phyloP scores from a whole-genome alignment of 2,888 invertebrate species.

The Dicyrtoma fusca region DNA sequence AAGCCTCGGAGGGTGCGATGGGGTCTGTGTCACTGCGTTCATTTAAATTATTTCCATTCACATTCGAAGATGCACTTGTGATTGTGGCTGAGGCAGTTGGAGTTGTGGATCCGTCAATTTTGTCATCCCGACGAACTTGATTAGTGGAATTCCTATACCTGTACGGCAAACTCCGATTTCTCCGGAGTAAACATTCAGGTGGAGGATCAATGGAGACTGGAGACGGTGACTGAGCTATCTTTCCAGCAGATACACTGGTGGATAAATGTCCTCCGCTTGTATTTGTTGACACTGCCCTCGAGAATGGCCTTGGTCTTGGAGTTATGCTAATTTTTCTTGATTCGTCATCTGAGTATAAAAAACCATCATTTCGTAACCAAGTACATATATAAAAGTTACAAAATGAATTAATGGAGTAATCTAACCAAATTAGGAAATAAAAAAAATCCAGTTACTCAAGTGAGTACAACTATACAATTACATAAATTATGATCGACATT shows the following conservation, averaged over 20 bases:
- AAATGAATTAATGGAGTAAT: too few relatives aligned
- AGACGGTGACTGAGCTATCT: background rate
- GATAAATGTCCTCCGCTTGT: conserved; percentile 30
- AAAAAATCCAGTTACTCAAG: too few relatives aligned
- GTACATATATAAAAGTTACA: too few relatives aligned
- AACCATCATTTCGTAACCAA: too few relatives aligned
- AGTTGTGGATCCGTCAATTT: too few relatives aligned
- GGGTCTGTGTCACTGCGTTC: conserved; percentile 1
- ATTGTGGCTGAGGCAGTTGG: background rate
- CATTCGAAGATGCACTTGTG: background rate
- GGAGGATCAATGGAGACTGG: conserved; percentile 42
- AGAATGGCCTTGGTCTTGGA: conserved; percentile 46
- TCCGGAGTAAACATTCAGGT: conserved; percentile 41
- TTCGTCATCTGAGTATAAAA: too few relatives aligned
- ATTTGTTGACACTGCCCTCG: conserved; percentile 37
- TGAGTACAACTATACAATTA: too few relatives aligned
- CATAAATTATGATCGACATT: too few relatives aligned
- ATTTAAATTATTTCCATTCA: background rate
- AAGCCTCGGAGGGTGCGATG: background rate
- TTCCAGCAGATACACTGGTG: conserved; percentile 23
- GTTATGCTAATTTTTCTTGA: conserved; percentile 3
- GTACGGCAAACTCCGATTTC: conserved; percentile 53
- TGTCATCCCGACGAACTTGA: conserved; percentile 6
- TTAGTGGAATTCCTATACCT: conserved; percentile 40
- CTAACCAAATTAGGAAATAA: too few relatives aligned